phyloP scores from a whole-genome alignment of 2,113 vertebrate species.

The Oncorhynchus mykiss region DNA sequence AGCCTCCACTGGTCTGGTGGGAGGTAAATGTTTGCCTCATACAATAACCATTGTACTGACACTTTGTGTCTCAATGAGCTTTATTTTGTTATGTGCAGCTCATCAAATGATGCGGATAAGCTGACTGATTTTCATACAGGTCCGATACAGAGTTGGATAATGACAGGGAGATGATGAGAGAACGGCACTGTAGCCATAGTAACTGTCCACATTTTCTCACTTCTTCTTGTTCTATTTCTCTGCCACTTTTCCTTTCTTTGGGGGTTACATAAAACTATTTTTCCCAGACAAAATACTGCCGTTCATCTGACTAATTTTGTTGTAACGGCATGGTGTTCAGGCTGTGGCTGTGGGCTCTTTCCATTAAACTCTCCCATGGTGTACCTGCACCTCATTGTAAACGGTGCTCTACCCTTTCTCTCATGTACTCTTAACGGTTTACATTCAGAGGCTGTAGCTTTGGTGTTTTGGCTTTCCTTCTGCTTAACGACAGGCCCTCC shows the following conservation, averaged over 20 bases:
- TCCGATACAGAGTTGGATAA: neutral
- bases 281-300: neutral
- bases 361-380: neutral
- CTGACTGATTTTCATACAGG: neutral
- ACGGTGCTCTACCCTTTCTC: neutral
- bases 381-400: neutral
- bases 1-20: constrained; percentile 12
- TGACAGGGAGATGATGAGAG: neutral
- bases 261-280: neutral
- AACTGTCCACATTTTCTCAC: neutral
- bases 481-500: neutral
- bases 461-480: neutral
- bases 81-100: neutral
- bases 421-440: neutral
- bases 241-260: neutral
- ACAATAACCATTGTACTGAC: too few species aligned
- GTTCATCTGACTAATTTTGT: neutral
- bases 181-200: neutral
- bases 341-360: neutral
- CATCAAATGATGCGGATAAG: neutral
- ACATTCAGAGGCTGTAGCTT: neutral
- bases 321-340: neutral
- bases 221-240: neutral
- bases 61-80: too few species aligned
- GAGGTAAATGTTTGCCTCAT: constrained; percentile 6